A percentile compares a stretch with the other conserved stretches of the same genome.
Conservation (phyloP, 2,113 vertebrate species). For the Syngnathus floridae region DNA sequence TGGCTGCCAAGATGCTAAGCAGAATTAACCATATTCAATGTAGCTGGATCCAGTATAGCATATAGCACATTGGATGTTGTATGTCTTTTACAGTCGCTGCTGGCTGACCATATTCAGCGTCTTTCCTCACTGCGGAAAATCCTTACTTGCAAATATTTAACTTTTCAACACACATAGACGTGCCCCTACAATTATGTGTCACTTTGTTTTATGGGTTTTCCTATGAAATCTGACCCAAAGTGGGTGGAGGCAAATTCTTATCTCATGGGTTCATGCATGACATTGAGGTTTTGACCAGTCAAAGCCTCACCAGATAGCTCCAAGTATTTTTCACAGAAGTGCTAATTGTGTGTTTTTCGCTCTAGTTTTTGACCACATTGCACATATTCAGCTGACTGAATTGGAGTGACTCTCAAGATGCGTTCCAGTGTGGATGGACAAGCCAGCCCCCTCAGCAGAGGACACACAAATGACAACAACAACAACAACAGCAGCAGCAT, state of each 20-base stretch:
- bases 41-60: background rate
- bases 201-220: slow-evolving; percentile 12
- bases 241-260: background rate
- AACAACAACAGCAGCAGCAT: slow-evolving; percentile 18
- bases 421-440: slow-evolving; percentile 33
- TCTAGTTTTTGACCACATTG: slow-evolving; percentile 28
- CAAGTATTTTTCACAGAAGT: background rate
- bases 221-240: slow-evolving; percentile 2
- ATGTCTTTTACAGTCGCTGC: background rate
- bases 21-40: background rate
- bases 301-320: background rate
- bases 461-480: slow-evolving; percentile 13
- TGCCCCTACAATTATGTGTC: background rate
- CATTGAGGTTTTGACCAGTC: background rate
- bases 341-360: slow-evolving; percentile 7
- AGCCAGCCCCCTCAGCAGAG: background rate
- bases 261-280: background rate
- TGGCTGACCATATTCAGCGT: slow-evolving; percentile 7
- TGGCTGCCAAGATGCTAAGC: background rate
- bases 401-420: slow-evolving; percentile 35
- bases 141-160: slow-evolving; percentile 32
- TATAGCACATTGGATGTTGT: background rate
- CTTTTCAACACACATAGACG: background rate
- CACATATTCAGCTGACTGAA: slow-evolving; percentile 19
- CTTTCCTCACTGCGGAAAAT: slow-evolving; percentile 14